Evolutionary conservation across 2,888 invertebrate genomes (phyloP).

Genomic region (Tholera decimalis): DNA sequence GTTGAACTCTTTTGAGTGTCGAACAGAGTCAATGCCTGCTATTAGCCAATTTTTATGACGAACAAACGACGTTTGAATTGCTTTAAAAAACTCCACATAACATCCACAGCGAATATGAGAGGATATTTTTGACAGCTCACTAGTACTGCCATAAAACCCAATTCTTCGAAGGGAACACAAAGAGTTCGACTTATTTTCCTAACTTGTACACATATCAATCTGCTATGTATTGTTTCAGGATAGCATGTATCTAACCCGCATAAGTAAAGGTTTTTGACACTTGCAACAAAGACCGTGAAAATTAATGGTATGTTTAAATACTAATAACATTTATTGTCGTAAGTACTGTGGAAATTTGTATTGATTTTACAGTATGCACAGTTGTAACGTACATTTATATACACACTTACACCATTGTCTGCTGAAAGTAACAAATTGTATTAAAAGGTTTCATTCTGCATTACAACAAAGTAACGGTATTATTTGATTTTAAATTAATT

Average conservation of each 20-base stretch:
- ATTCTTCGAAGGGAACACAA: constrained; percentile 45
- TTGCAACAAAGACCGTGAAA: constrained; percentile 71
- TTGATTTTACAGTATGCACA: constrained; percentile 49
- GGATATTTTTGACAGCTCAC: constrained; percentile 44
- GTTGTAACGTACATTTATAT: constrained; percentile 31
- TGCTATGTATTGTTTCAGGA: constrained; percentile 65
- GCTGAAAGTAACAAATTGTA: constrained; percentile 10
- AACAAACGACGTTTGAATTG: constrained; percentile 76
- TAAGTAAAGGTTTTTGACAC: constrained; percentile 78
- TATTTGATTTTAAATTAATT: constrained; percentile 7
- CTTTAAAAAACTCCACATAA: constrained; percentile 65
- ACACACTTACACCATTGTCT: constrained; percentile 18
- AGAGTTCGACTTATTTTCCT: constrained; percentile 51
- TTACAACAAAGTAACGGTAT: constrained; percentile 7
- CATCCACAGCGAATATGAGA: constrained; percentile 50
- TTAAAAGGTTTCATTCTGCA: constrained; percentile 17
- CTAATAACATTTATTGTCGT: constrained; percentile 51
- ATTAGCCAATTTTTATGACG: constrained; percentile 85
- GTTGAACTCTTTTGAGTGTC: constrained; percentile 89
- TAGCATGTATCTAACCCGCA: constrained; percentile 77
- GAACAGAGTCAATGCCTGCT: constrained; percentile 84
- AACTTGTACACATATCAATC: constrained; percentile 53
- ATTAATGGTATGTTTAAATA: constrained; percentile 60
- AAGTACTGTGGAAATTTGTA: constrained; percentile 51
- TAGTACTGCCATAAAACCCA: constrained; percentile 21